phyloP scores from a whole-genome alignment of 2,797 vertebrate species.

The Lepidocolaptes lacrymiger region DNA sequence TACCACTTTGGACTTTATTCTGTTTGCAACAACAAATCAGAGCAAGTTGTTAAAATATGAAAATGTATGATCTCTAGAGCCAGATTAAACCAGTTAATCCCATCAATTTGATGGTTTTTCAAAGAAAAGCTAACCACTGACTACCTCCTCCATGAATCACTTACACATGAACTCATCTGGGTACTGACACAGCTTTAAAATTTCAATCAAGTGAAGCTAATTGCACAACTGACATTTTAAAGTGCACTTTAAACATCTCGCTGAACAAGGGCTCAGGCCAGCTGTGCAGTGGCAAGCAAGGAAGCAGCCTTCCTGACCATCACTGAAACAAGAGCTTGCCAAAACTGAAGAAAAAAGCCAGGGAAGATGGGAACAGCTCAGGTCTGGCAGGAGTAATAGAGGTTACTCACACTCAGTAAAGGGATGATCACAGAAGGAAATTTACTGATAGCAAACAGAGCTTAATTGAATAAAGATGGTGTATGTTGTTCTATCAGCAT shows the following conservation, averaged over 20 bases:
- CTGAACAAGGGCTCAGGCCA: neutral
- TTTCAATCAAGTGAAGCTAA: neutral
- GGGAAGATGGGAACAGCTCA: neutral
- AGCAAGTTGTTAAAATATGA: neutral
- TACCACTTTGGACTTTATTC: neutral
- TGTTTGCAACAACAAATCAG: neutral
- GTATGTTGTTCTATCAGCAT: neutral
- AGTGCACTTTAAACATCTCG: neutral
- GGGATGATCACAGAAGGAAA: neutral
- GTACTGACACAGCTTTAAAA: neutral
- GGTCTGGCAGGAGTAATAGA: neutral
- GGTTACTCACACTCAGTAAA: neutral
- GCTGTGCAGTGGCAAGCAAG: neutral
- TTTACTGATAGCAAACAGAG: neutral
- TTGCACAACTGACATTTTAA: neutral
- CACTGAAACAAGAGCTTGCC: neutral
- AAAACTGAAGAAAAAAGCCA: rapidly evolving
- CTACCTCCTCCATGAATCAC: neutral
- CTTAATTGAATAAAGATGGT: neutral
- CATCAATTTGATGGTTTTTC: neutral
- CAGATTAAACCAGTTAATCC: neutral
- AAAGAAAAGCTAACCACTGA: neutral
- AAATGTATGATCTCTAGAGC: neutral
- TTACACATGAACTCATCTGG: neutral
- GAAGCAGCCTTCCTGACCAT: neutral